Base-by-base conservation (phyloP, 2,888 invertebrate genomes). In the Euproctis similis region DNA sequence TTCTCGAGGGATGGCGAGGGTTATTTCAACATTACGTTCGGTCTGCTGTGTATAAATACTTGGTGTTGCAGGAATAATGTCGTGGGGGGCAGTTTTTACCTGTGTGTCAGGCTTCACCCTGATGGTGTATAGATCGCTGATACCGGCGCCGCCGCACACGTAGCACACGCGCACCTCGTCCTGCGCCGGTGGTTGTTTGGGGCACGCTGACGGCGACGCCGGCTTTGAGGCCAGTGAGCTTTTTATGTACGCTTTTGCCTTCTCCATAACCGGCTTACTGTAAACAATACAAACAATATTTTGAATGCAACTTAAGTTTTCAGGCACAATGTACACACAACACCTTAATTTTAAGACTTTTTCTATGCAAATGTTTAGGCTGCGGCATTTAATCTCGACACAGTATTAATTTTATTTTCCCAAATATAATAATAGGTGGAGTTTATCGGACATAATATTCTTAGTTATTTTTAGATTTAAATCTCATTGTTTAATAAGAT, bases 91-190 rank as follows among this genome's bases (percentile, higher is more conserved):
- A 8, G 4, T 19, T 12, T 25, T 50, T 36, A 82, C 81, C 80
- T 81, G 81, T 8, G 73, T 53, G 30, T 76, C 78, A 12, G 80
- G 74, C 62, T 78, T 82, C 39, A 78, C 90, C 81, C 63, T 89
- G 32, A 91, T 86, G 42, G 90, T 87, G 50, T 89, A 89, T 30
- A 88, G 86, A 53, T 89, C 88, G 36, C 90, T 89, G 63, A 90
- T 90, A 24, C 90, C 88, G 42, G 90, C 90, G 43, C 88, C 91
- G 39, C 93, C 94, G 74, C 94, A 94, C 41, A 80, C 84, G 66
- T 76, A 91, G 87, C 63, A 90, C 31, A 81, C 71, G 82, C 58
- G 67, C 48, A 51, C 91, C 87, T 64, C 91, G 88, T 24, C 87
- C 85, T 43, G 88, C 88, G 48, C 19, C n/a, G n/a, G n/a, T 28